phyloP scores from a whole-genome alignment of 2,113 vertebrate genomes.

The Garra rufa region DNA sequence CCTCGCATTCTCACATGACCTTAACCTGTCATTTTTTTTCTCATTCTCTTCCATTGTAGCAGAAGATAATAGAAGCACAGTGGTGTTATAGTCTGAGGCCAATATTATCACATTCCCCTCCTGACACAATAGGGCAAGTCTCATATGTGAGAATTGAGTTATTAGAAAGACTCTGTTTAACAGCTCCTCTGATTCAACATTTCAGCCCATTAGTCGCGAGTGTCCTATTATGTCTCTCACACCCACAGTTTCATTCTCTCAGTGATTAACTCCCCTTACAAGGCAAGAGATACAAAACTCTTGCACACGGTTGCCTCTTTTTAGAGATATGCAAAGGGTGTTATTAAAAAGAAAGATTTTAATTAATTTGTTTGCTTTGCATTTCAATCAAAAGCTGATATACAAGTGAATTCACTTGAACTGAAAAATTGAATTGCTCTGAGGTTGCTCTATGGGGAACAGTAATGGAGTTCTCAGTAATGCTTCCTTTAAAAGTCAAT shows the following conservation, averaged over 20 bases:
- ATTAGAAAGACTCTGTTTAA: neutral
- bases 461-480: too few species aligned
- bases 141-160: neutral
- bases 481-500: neutral
- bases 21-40: slow-evolving; percentile 6
- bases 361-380: slow-evolving; percentile 7
- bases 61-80: neutral
- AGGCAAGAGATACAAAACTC: neutral
- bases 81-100: neutral
- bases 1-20: slow-evolving; percentile 8
- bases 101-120: neutral
- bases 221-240: neutral
- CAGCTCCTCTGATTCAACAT: slow-evolving; percentile 18
- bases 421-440: neutral
- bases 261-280: neutral
- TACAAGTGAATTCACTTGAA: neutral
- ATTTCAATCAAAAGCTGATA: neutral
- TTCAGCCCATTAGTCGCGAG: neutral
- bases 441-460: neutral
- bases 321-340: neutral
- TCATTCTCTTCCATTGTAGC: neutral
- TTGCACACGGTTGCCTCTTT: neutral
- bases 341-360: neutral
- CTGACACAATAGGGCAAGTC: neutral
- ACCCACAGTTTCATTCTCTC: neutral